Evolutionary conservation across 2,113 vertebrate species (phyloP), one percentile per base, ranked within the genome.

Genomic region (Phocoena sinus): DNA sequence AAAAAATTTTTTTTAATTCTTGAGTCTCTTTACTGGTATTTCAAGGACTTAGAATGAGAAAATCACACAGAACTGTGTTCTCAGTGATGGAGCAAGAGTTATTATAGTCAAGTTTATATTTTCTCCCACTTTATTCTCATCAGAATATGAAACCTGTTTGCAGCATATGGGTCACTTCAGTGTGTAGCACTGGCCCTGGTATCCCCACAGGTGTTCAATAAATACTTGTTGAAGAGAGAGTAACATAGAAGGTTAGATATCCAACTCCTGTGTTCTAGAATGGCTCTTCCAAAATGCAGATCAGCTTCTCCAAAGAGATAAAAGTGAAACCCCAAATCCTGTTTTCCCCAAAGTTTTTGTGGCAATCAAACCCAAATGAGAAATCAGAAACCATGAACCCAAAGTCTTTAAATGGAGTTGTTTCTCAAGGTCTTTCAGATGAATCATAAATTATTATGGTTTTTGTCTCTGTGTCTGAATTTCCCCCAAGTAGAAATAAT

Each of bases 361-460:
- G 38, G 28, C 28, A 76, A 60, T 84, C 50, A 90, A 88, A 92
- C 15, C 17, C 20, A 77, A 33, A 87, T 15, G 26, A 85, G 47
- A 97, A 95, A 94, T 92, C 26, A 81, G 71, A 88, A 92, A 58
- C 71, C 70, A 67, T 20, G n/a, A 95, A 77, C 44, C 76, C 85
- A 84, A 80, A 6, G 14, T 85, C 26, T 80, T 86, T 41, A 89
- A 93, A 95, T 25, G 31, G 28, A 74, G 20, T 94, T 56, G 47
- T 81, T 94, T 90, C 91, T 76, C 58, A 80, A 90, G 33, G 20
- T 65, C 79, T 96, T 87, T 96, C 38, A 44, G 31, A 67, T 44
- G 88, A 92, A 81, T 94, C 38, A 76, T 53, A 60, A 58, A 85
- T 84, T 60, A 90, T 83, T 62, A 71, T 1, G 58, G 56, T 71